Percentiles rank a stretch among this genome's conserved stretches.
These are phyloP conservation scores for Nephotettix cincticeps DNA, from an alignment of 1,140 invertebrate genomes.

Conservation along the genomic window DNA sequence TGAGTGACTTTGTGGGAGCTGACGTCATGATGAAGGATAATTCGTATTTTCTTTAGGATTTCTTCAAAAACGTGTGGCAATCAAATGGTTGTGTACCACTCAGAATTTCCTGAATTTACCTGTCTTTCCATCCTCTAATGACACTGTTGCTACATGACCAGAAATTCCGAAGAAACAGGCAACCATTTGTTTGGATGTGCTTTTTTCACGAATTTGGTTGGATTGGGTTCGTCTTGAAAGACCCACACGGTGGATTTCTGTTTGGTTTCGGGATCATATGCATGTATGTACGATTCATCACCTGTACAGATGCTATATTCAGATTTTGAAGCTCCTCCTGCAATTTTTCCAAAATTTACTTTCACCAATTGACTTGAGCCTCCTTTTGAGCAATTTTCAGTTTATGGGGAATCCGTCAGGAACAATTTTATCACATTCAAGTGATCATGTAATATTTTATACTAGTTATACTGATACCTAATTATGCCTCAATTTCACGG, in stretches of 20 bases:
- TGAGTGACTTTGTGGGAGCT: slow-evolving; percentile 33
- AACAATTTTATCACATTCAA: slow-evolving; percentile 25
- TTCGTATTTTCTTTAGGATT: slow-evolving; percentile 32
- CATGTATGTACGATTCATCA: slow-evolving; percentile 39
- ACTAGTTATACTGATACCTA: slow-evolving; percentile 37
- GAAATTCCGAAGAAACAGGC: slow-evolving; percentile 34
- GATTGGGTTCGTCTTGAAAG: slow-evolving; percentile 40
- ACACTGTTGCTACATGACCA: slow-evolving; percentile 30
- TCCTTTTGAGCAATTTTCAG: slow-evolving; percentile 34
- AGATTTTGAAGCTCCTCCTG: slow-evolving; percentile 33
- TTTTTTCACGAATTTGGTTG: slow-evolving; percentile 41
- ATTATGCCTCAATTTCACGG: slow-evolving; percentile 21
- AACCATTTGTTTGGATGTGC: slow-evolving; percentile 34
- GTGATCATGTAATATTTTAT: slow-evolving; percentile 24
- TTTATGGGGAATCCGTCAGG: slow-evolving; percentile 35
- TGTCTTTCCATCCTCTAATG: slow-evolving; percentile 34
- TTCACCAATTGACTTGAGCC: slow-evolving; percentile 36
- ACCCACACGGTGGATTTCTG: slow-evolving; percentile 39
- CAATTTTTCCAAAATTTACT: slow-evolving; percentile 35
- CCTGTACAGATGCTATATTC: slow-evolving; percentile 36
- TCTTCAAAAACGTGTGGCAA: slow-evolving; percentile 36
- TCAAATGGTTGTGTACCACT: slow-evolving; percentile 42
- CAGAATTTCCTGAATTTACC: slow-evolving; percentile 36
- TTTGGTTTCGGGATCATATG: slow-evolving; percentile 41
- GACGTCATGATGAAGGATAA: slow-evolving; percentile 40